Evolutionary conservation across 2,113 vertebrate genomes (phyloP), one percentile per base, ranked within the genome.

Genomic region (Boleophthalmus pectinirostris): DNA sequence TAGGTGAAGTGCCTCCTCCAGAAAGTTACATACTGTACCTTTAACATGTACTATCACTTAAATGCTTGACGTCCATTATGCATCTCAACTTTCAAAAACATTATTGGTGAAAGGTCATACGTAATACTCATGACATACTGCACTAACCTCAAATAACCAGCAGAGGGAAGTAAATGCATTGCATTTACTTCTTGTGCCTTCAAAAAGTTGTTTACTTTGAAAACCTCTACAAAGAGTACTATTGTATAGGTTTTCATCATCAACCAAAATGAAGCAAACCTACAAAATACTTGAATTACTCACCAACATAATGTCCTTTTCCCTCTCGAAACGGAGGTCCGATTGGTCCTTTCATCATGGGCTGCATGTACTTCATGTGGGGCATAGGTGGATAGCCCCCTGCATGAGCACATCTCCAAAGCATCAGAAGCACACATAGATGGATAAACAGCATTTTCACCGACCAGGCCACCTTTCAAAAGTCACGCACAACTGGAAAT

Each of bases 251-350:
- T 23, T 56, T 33, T 18, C 16, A 35, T 29, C 25, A 18, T 33
- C 15, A 61, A 5, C 15, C 15, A 29, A 64, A 38, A 12, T 20
- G 1, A 64, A 38, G 33, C 12, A 38, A 38, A 38, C 0, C 2
- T 11, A 20, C 2, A 38, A 38, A 61, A 29, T 18, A 16, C 14
- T 53, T 11, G 9, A 38, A 10, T 18, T 29, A 90, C 97, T 98
- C 92, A 98, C 98, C 98, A 74, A 98, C 87, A 76, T 98, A 98
- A 89, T 99, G 97, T 66, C 98, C 98, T 84, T 99, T 99, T 89
- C 98, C 98, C 91, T 99, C 97, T 16, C 98, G 94, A 92, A 98
- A 99, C 0, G 97, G 98, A 6, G 98, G 98, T 68, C 98, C 98
- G 51, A 96, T 92, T 0, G 98, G 98, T 45, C 98, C 98, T 87